Evolutionary conservation across 2,113 vertebrate species (phyloP), one percentile per base, ranked within the genome.

Genomic region (Leucosticte australis): DNA sequence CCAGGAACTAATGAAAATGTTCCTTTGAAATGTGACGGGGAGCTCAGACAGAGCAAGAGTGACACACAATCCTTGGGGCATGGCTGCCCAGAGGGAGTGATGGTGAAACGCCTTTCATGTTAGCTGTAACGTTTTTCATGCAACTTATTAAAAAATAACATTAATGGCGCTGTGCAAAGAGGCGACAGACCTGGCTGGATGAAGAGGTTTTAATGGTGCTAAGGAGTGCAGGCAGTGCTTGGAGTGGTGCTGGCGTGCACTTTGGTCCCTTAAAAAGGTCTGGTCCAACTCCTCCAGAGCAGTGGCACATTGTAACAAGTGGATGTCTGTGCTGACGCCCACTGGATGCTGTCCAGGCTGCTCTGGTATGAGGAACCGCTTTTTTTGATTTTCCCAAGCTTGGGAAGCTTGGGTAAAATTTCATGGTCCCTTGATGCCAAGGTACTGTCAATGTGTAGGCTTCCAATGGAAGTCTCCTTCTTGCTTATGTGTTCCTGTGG

Each of bases 1-100:
- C 76, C 83, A 95, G 79, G 83, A 95, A 81, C 79, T 93, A 91
- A 92, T 75, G 71, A 96, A 95, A 95, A 88, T 90, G 27, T 85
- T 94, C 75, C 70, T 91, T 91, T 93, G 92, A 95, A 93, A 95
- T 67, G 73, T 71, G 85, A 68, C 0, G 1, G 59, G 56, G 49
- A 78, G 28, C 73, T 93, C 56, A 86, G 87, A 87, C 52, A 57
- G 69, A 90, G 60, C 77, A 50, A 47, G 78, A 93, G 78, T 87
- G 83, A 90, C 79, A 85, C 35, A 52, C 3, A 77, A 60, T 88
- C 93, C 90, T 81, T 65, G 78, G 87, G 75, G 91, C 85, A 84
- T 35, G 52, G 56, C 78, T 83, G 79, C 73, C 85, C 71, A 24
- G 68, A 92, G 83, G 82, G 64, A 86, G 41, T 10, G 76, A 28